Evolutionary conservation across 2,888 invertebrate species (phyloP), one percentile per base, ranked within the genome.

Genomic region (Microchrysa polita): DNA sequence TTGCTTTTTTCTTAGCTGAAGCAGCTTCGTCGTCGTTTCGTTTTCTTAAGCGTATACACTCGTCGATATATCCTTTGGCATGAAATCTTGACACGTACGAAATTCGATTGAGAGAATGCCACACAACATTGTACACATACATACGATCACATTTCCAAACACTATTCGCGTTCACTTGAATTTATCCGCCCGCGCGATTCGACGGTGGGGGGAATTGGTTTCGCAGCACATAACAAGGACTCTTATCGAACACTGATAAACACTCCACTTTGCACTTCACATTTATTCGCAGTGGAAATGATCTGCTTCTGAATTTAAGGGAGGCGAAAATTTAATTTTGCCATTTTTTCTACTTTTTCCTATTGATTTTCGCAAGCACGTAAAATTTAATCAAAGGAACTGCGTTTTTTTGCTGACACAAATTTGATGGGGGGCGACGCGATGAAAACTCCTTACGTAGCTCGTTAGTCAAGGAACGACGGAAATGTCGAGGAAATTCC

Each of bases 301-400:
- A n/a, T n/a, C 27, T 27, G 7, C 27, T 5, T 34, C 7, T 34
- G 27, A 34, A 34, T 34, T 34, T 7, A n/a, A 5, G 27, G 27
- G 27, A 34, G n/a, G 27, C 27, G 27, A 34, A 34, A 34, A 34
- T 34, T 34, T 5, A 34, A 34, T n/a, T 34, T 7, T 34, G 27
- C 7, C 2, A 5, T 34, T 34, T 34, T 34, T 34, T 34, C 7
- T 55, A 40, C 48, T 55, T 69, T 40, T 18, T 18, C 16, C 40
- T 57, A 69, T 69, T 27, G 69, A 69, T 69, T 69, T 69, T 69
- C 57, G 55, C 7, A 65, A 20, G 48, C 27, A 34, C 27, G 27
- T 34, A 34, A 34, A 34, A 34, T 34, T 34, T 5, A 34, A 34
- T 34, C 27, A 34, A 34, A 34, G 27, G 27, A 34, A 34, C 2